Conservation (phyloP, 2,113 vertebrate genomes). For the Salminus brasiliensis region DNA sequence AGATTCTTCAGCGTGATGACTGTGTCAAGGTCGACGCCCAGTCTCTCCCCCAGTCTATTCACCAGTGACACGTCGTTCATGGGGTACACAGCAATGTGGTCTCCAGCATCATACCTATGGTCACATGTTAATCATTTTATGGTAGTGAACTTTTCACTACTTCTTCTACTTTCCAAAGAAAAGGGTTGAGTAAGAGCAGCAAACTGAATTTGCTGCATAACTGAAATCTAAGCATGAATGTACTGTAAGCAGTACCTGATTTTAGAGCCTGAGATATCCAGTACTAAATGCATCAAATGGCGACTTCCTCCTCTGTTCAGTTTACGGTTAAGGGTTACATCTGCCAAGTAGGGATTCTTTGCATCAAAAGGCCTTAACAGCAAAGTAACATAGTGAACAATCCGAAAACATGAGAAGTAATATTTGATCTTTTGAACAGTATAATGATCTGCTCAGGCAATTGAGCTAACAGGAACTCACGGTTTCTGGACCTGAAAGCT, state of each 20-base stretch:
- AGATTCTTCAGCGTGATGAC: constrained; percentile 86
- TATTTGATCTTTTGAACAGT: too few species aligned
- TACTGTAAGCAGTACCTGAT: constrained; percentile 81
- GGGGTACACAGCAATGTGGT: constrained; percentile 85
- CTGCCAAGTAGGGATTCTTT: constrained; percentile 86
- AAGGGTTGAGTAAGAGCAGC: too few species aligned
- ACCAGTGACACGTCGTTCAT: constrained; percentile 80
- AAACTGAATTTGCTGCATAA: too few species aligned
- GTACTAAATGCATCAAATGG: constrained; percentile 84
- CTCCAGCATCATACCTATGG: constrained; percentile 83
- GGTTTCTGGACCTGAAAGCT: constrained; percentile 87
- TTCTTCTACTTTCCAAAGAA: too few species aligned
- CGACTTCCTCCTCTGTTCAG: constrained; percentile 80
- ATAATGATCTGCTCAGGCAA: neutral
- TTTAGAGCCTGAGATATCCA: constrained; percentile 85
- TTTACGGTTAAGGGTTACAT: constrained; percentile 79
- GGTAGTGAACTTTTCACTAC: too few species aligned
- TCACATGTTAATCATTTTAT: too few species aligned
- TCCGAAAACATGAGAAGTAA: neutral
- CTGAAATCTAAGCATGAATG: too few species aligned
- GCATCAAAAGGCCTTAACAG: constrained; percentile 81
- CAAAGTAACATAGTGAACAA: constrained; percentile 3
- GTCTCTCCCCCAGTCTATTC: constrained; percentile 80
- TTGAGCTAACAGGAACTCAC: constrained; percentile 71
- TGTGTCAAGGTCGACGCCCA: constrained; percentile 76